Conservation (phyloP, 2,888 invertebrate genomes). For the Eurytoma californica region DNA sequence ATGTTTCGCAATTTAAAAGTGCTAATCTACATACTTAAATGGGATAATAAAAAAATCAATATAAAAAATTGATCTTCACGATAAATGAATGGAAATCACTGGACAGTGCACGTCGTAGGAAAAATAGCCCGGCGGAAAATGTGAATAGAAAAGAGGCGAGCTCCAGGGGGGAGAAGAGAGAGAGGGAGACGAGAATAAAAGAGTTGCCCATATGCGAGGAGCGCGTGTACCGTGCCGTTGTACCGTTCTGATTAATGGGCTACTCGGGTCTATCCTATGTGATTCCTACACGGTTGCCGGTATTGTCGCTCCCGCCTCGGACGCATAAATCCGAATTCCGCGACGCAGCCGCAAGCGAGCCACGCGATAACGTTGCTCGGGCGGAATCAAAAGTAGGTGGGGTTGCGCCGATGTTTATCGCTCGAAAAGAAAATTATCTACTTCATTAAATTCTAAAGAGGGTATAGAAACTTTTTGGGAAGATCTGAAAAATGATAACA, state of each 20-base stretch:
- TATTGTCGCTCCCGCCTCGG: slow-evolving; percentile 61
- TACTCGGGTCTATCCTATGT: slow-evolving; percentile 62
- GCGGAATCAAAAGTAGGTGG: too few species aligned
- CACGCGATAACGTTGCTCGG: too few species aligned
- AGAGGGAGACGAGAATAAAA: slow-evolving; percentile 23
- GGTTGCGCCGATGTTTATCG: too few species aligned
- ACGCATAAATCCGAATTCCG: slow-evolving; percentile 64
- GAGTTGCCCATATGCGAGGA: slow-evolving; percentile 31
- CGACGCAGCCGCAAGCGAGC: slow-evolving; percentile 9
- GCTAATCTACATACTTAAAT: too few species aligned
- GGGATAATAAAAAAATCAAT: too few species aligned
- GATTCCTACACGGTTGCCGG: slow-evolving; percentile 54
- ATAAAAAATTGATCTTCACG: too few species aligned
- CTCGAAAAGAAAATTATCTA: too few species aligned
- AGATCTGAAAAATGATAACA: too few species aligned
- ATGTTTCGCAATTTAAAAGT: too few species aligned
- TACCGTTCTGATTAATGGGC: slow-evolving; percentile 66
- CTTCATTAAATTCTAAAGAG: too few species aligned
- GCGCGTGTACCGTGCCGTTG: slow-evolving; percentile 58
- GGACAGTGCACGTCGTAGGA: neutral
- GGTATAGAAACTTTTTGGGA: too few species aligned
- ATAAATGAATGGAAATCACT: neutral
- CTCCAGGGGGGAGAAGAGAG: neutral
- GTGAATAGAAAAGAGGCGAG: slow-evolving; percentile 47
- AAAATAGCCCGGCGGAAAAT: slow-evolving; percentile 29